Evolutionary conservation across 2,888 invertebrate genomes (phyloP), one percentile per base, ranked within the genome.

Genomic region (Escarpia spicata): DNA sequence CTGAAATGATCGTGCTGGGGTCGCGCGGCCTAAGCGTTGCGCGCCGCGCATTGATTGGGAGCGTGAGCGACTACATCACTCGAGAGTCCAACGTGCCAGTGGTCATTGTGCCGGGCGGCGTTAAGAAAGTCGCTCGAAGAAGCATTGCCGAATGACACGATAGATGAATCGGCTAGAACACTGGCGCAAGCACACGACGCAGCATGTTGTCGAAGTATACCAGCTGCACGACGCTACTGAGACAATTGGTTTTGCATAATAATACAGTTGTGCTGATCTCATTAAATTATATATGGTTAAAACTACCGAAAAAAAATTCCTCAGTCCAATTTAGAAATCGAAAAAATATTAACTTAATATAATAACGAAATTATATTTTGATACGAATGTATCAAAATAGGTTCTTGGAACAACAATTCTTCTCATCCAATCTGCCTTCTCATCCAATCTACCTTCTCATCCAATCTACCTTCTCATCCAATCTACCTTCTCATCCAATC

Each of bases 1-100:
- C 92, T 43, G 75, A 75, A 6, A 75, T 75, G 75, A 75, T 75
- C 26, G 75, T 75, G 19, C 4, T 75, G 19, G 75, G 75, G 26
- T 26, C 75, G 19, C 75, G 75, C 26, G 75, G 75, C 26, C 26
- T 19, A 2, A 6, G n/a, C 44, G 15, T n/a, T 90, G 60, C 75
- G 10, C 9, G 58, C 9, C n/a, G 92, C n/a, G 90, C 92, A 9
- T 31, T 92, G 45, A 44, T 92, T 2, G 92, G 92, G 10, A 90
- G 90, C 2, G 92, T 92, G 15, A 90, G 90, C 92, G 92, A 92
- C 26, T 92, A 92, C 58, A 89, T 92, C 90, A 44, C 75, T 90
- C 90, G 90, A 9, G 26, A 92, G 19, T 45, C 92, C 37, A 26
- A 43, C 43, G 12, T 45, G 12, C 92, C 92, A 31, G 90, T 90